Conservation (phyloP, 2,113 vertebrate species). For the Corythornis vintsioides region DNA sequence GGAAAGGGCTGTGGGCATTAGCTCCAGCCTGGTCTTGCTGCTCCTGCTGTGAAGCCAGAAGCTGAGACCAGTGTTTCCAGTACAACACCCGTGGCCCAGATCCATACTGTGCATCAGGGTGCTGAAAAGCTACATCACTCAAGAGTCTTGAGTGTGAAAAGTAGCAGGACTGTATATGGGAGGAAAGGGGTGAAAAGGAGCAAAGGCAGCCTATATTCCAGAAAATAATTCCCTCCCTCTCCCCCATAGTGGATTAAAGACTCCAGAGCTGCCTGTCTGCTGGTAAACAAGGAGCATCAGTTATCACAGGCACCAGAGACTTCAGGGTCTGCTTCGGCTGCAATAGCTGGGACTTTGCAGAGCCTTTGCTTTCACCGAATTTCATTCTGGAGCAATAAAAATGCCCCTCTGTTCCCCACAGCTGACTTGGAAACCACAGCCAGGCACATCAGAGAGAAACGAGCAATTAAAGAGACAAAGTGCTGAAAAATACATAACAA, state of each 20-base stretch:
- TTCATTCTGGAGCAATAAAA: conserved; percentile 26
- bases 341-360: background rate
- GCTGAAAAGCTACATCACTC: background rate
- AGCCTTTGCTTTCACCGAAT: background rate
- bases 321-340: background rate
- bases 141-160: background rate
- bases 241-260: background rate
- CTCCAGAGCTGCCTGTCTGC: background rate
- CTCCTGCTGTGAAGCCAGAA: background rate
- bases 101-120: rapidly evolving
- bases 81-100: background rate
- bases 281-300: background rate
- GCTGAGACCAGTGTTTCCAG: background rate
- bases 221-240: background rate
- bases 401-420: conserved; percentile 20
- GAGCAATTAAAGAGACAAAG: conserved; percentile 72
- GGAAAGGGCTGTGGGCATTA: background rate
- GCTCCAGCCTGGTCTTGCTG: background rate
- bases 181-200: background rate
- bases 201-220: background rate
- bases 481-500: conserved; percentile 73
- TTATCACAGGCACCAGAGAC: background rate
- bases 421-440: conserved; percentile 37
- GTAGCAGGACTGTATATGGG: background rate
- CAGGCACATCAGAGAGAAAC: conserved; percentile 36